Evolutionary conservation across 2,888 invertebrate genomes (phyloP).

Genomic region (Oxycera nigricornis): DNA sequence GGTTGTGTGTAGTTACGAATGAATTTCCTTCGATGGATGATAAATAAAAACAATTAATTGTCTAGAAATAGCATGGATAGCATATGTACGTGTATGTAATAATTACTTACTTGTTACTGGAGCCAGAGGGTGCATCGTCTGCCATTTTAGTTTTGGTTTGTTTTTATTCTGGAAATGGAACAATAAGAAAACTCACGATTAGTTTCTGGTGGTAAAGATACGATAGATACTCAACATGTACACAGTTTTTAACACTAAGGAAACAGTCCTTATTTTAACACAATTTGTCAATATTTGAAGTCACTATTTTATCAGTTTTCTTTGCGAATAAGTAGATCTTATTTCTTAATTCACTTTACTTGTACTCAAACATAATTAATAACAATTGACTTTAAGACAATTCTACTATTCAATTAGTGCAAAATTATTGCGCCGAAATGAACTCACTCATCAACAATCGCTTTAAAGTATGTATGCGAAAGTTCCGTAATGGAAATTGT

Average conservation of each 20-base stretch:
- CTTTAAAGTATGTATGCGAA: not conserved
- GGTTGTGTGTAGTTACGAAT: not conserved
- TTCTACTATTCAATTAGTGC: too few relatives aligned
- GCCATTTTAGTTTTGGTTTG: constrained; percentile 41
- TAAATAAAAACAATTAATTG: not conserved
- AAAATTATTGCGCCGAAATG: not conserved
- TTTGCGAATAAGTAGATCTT: too few relatives aligned
- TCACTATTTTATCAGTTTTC: too few relatives aligned
- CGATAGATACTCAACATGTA: not conserved
- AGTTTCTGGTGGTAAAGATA: too few relatives aligned
- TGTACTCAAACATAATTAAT: too few relatives aligned
- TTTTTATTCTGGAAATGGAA: constrained; percentile 20
- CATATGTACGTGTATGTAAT: too few relatives aligned
- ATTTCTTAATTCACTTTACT: too few relatives aligned
- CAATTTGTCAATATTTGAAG: too few relatives aligned
- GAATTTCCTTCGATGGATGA: not conserved
- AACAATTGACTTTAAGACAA: too few relatives aligned
- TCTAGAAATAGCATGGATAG: not conserved
- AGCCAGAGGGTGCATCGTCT: constrained; percentile 49
- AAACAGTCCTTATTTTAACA: too few relatives aligned
- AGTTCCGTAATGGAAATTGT: not conserved
- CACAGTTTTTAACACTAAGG: not conserved
- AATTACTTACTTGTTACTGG: constrained; percentile 52
- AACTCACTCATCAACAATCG: too few relatives aligned
- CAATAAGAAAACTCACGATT: not conserved